Conservation (phyloP, 2,888 invertebrate genomes). For the Leptogaster cylindrica region DNA sequence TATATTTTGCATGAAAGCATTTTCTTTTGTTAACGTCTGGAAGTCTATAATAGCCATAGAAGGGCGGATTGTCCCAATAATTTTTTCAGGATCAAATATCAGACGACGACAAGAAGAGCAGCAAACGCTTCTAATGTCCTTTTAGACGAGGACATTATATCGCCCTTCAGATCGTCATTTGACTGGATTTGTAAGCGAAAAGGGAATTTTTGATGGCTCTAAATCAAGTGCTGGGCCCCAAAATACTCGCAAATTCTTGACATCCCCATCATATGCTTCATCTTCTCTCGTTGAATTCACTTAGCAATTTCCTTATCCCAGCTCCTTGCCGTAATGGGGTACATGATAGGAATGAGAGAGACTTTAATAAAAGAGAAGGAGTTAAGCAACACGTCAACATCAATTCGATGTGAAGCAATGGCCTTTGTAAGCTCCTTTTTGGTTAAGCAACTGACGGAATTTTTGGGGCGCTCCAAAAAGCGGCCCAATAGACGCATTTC, state of each 20-base stretch:
- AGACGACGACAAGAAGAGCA: constrained; percentile 5
- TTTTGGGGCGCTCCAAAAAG: constrained; percentile 4
- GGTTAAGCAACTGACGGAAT: constrained; percentile 26
- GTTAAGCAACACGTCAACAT: constrained; percentile 36
- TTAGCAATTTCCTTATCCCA: constrained; percentile 24
- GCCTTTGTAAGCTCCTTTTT: constrained; percentile 1
- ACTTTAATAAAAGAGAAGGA: constrained; percentile 16
- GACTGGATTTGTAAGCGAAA: constrained; percentile 15
- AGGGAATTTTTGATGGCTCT: constrained; percentile 34
- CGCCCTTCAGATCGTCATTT: background rate
- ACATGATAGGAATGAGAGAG: background rate
- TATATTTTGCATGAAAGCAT: constrained; percentile 22
- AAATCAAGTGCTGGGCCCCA: constrained; percentile 14
- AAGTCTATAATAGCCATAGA: constrained; percentile 12
- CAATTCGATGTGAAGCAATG: constrained; percentile 22
- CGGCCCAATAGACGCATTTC: constrained; percentile 24
- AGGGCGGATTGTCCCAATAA: constrained; percentile 29
- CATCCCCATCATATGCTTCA: constrained; percentile 37
- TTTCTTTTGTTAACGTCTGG: background rate
- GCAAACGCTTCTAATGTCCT: constrained; percentile 29
- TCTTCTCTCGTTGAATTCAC: constrained; percentile 23
- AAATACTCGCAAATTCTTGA: constrained; percentile 25
- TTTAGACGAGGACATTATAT: constrained; percentile 30
- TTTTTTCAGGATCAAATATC: constrained; percentile 31
- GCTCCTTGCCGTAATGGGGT: background rate